A percentile compares a stretch with the other conserved stretches of the same genome.
phyloP scores from a whole-genome alignment of 1,140 invertebrate species.

The Bombus sylvicola region DNA sequence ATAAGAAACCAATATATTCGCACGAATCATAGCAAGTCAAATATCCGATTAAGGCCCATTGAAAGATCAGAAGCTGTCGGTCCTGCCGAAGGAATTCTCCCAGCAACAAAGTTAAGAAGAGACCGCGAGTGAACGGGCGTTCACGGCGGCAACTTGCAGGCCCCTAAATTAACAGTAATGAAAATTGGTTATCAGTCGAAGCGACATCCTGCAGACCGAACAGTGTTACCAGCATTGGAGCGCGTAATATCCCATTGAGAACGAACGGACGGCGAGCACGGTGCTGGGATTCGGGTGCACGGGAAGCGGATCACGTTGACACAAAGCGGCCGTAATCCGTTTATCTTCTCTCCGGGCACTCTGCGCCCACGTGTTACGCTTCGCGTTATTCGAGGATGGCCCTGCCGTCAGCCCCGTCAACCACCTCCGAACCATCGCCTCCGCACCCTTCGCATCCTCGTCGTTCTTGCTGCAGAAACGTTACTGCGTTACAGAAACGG shows the following conservation, averaged over 20 bases:
- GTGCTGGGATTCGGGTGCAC: conserved; percentile 70
- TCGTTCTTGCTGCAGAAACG: background rate
- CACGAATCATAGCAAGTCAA: too few species aligned
- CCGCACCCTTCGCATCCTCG: conserved; percentile 23
- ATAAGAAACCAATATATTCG: too few species aligned
- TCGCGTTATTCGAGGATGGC: conserved; percentile 62
- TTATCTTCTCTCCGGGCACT: conserved; percentile 81
- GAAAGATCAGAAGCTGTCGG: too few species aligned
- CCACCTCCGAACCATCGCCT: background rate
- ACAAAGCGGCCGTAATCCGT: conserved; percentile 80
- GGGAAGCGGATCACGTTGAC: conserved; percentile 80
- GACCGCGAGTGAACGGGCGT: background rate
- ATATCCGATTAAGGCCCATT: too few species aligned
- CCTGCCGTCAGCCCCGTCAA: background rate
- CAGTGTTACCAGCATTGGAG: conserved; percentile 75
- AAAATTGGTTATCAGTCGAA: conserved; percentile 81
- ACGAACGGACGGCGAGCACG: conserved; percentile 61
- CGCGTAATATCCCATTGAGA: conserved; percentile 79
- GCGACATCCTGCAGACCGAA: conserved; percentile 71
- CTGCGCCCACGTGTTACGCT: conserved; percentile 77
- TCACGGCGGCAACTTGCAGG: conserved; percentile 29
- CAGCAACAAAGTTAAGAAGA: background rate
- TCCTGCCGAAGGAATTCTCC: background rate
- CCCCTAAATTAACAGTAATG: conserved; percentile 78
- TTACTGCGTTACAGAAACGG: conserved; percentile 15